Conservation (phyloP, 2,113 vertebrate species). For the Eonycteris spelaea region DNA sequence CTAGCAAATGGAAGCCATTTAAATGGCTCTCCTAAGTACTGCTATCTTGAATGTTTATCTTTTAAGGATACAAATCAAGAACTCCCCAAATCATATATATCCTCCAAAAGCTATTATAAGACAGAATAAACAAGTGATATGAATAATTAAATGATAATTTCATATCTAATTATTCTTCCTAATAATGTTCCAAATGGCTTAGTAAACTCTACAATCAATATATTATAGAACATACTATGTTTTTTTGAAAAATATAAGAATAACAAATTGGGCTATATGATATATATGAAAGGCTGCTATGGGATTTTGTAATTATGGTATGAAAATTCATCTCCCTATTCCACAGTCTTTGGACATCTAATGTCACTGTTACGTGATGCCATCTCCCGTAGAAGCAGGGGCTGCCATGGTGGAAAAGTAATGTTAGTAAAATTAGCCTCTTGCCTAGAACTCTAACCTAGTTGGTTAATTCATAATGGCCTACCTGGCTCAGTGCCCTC, state of each 20-base stretch:
- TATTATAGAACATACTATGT: not conserved
- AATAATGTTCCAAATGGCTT: conserved; percentile 1
- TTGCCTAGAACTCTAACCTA: conserved; percentile 33
- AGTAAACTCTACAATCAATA: not conserved
- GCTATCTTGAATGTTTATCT: not conserved
- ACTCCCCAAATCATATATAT: not conserved
- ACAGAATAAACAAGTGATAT: not conserved
- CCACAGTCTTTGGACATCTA: not conserved
- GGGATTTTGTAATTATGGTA: not conserved
- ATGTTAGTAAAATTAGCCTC: conserved; percentile 28
- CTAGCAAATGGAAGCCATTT: conserved; percentile 1
- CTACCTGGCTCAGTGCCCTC: not conserved
- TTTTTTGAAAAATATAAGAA: not conserved
- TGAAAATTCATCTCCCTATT: conserved; percentile 22
- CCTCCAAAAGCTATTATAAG: not conserved
- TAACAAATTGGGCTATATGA: not conserved
- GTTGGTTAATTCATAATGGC: conserved; percentile 34
- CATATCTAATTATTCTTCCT: conserved; percentile 3
- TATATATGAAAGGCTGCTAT: not conserved
- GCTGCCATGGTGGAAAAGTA: not conserved
- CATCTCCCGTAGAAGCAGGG: not conserved
- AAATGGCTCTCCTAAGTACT: not conserved
- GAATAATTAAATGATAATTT: not conserved
- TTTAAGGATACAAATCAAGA: not conserved
- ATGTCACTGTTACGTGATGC: not conserved